phyloP scores from a whole-genome alignment of 2,888 invertebrate species.

The Phragmatobia fuliginosa region DNA sequence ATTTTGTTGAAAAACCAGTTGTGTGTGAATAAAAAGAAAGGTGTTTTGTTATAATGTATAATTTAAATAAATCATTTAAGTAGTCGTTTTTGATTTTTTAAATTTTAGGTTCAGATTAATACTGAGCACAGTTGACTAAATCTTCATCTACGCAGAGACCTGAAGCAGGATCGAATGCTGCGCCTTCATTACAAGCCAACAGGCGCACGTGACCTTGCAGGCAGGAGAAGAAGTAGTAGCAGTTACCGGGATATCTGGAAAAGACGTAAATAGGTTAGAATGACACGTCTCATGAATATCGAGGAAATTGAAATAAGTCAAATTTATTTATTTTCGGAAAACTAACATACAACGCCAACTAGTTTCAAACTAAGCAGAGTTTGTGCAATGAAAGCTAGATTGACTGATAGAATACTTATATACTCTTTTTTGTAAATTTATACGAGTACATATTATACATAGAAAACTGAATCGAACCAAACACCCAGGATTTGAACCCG shows the following conservation, averaged over 20 bases:
- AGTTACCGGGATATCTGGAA: constrained; percentile 64
- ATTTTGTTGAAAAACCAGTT: not conserved
- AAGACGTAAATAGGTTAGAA: not conserved
- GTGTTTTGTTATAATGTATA: not conserved
- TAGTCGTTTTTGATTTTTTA: not conserved
- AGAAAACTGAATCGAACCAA: too few species aligned
- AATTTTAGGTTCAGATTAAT: not conserved
- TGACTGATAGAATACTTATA: too few species aligned
- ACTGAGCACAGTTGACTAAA: constrained; percentile 8
- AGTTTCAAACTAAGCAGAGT: too few species aligned
- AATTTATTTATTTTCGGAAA: too few species aligned
- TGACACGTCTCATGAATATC: not conserved
- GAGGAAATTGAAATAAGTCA: not conserved
- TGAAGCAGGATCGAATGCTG: constrained; percentile 60
- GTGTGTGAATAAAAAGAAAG: not conserved
- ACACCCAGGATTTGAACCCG: too few species aligned
- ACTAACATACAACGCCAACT: too few species aligned
- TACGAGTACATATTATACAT: too few species aligned
- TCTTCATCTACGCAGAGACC: constrained; percentile 22
- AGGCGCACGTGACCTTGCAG: constrained; percentile 62
- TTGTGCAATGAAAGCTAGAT: too few species aligned
- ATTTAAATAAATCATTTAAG: not conserved
- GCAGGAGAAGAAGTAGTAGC: constrained; percentile 72
- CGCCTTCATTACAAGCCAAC: constrained; percentile 68
- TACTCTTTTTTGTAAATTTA: too few species aligned